Base-by-base conservation (phyloP, 2,888 invertebrate genomes). In the Pomacea canaliculata region DNA sequence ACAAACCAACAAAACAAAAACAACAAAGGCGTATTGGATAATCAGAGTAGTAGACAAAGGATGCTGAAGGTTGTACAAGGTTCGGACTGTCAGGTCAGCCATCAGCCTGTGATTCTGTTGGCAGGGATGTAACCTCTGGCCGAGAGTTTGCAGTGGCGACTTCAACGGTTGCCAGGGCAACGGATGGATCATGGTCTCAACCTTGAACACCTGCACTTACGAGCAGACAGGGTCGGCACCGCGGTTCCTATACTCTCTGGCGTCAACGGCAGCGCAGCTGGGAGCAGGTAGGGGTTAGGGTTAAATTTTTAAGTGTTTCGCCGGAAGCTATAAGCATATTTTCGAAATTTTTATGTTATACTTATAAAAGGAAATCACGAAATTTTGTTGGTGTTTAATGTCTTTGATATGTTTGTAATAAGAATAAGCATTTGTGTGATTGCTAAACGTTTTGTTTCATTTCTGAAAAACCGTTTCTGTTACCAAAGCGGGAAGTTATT, bases 131-230 rank as follows among this genome's bases (percentile, higher is more conserved):
- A 0, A 13, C 37, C 13, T 13, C 59, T n/a, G 76, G 76, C 59
- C 63, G 73, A 46, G 65, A 77, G 73, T 77, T 77, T 63, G 60
- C 70, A 9, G 68, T 70, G 2, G 72, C 1, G 49, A 65, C 37
- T 68, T 73, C 37, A 18, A 23, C 49, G 65, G 63, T 23, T 77
- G 77, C 37, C 19, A 49, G 1, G 76, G 76, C 23, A 66, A 67
- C 9, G 76, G 68, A 37, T 77, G 73, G 73, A 59, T 77, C 19
- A 59, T 73, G 16, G 66, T 77, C 18, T 77, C 77, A 46, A 77
- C 77, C 23, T 49, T n/a, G 9, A 59, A 68, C 73, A 16, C 23
- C 59, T 77, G 77, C 48, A 10, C 56, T 16, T 70, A 72, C 56
- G 72, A 76, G 48, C 27, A 37, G 51, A 56, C 60, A 9, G 71